Base-by-base conservation (phyloP, 1,140 invertebrate genomes). In the Lineus longissimus region DNA sequence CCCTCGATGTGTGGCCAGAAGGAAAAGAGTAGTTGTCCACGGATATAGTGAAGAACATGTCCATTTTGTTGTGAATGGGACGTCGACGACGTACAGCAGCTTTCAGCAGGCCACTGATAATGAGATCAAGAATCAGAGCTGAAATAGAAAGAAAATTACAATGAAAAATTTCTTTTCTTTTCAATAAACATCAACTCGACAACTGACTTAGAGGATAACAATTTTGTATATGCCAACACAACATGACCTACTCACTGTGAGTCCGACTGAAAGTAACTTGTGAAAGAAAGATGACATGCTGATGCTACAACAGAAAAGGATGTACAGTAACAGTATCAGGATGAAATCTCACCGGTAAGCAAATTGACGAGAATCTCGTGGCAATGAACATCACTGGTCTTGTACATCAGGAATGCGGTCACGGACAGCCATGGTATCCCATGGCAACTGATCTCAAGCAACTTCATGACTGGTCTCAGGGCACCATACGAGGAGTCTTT, bases 11-110 rank as follows among this genome's bases (percentile, higher is more conserved):
- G 82, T 99, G 96, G 0, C 96, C 96, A 0, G 95, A 97, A 29
- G 95, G 96, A 80, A 98, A 98, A 36, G 94, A 94, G 76, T 89
- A 97, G 72, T 94, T 90, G 80, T 98, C 95, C 0, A 93, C 84
- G 0, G 87, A 85, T 80, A 74, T 85, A 78, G 85, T 81, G 2
- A 83, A 73, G 60, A 87, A 85, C 82, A 87, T 85, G 66, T 92
- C 88, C 69, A 82, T 76, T 41, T 78, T 73, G 74, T 91, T 90
- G 22, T 85, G 81, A 0, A 83, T 66, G 17, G 94, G 95, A 47
- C 95, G 82, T 74, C 88, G 83, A 72, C 95, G 82, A 66, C 91
- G 83, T 17, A 90, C 86, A 47, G 87, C 77, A 4, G 94, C 88
- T 84, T 98, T 98, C 1, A 91, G 65, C 1, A 94, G 61, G 1